Evolutionary conservation across 2,888 invertebrate genomes (phyloP).

Genomic region (Spialia ferax): DNA sequence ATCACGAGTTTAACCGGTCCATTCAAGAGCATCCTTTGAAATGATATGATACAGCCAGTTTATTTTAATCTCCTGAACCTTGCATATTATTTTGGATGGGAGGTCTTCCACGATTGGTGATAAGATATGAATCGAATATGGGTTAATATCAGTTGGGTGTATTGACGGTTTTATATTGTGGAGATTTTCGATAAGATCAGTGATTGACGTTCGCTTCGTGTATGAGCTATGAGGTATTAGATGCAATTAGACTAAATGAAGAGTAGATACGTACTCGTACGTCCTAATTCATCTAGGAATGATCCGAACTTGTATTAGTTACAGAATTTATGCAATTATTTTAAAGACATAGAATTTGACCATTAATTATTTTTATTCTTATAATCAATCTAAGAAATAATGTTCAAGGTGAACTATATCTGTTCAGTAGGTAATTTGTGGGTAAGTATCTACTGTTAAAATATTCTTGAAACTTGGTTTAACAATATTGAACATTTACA

Average conservation of each 20-base stretch:
- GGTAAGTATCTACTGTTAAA: no score
- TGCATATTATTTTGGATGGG: conserved; percentile 40
- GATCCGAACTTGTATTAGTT: conserved; percentile 14
- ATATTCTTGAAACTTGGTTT: no score
- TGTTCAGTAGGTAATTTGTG: no score
- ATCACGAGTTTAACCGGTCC: conserved; percentile 73
- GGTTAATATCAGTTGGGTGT: conserved; percentile 74
- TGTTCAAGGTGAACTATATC: no score
- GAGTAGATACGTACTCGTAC: conserved; percentile 28
- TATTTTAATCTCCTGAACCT: conserved; percentile 50
- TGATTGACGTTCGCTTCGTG: conserved; percentile 72
- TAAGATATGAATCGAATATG: conserved; percentile 73
- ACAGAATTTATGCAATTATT: not conserved
- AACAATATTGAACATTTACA: no score
- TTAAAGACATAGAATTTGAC: no score
- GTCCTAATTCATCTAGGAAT: conserved; percentile 26
- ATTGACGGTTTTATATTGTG: conserved; percentile 83
- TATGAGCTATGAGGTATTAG: conserved; percentile 68
- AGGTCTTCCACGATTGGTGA: conserved; percentile 60
- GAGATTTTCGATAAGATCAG: conserved; percentile 79
- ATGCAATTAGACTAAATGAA: conserved; percentile 50
- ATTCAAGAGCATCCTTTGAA: conserved; percentile 77
- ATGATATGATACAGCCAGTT: conserved; percentile 60
- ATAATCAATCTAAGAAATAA: no score
- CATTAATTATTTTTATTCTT: no score